phyloP scores from a whole-genome alignment of 2,888 invertebrate species.

The Philopedon plagiatum region DNA sequence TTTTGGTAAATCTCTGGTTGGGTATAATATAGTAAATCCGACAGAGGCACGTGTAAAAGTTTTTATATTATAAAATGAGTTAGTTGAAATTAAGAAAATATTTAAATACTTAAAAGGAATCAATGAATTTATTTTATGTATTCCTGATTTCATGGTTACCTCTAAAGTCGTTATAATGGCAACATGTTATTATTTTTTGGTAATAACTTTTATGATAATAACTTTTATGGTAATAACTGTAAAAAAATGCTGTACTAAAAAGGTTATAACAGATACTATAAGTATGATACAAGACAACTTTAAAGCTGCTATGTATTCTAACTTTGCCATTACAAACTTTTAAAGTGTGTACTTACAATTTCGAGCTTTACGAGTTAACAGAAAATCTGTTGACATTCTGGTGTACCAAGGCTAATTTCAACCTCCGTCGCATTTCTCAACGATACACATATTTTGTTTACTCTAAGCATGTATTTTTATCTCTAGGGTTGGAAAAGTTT shows the following conservation, averaged over 20 bases:
- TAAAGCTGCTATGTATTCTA: constrained; percentile 6
- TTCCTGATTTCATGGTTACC: no score
- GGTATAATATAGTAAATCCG: no score
- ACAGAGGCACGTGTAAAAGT: no score
- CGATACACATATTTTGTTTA: constrained; percentile 17
- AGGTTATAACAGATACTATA: not conserved
- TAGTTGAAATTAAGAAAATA: no score
- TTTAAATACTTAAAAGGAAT: no score
- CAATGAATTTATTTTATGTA: no score
- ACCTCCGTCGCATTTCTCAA: constrained; percentile 13
- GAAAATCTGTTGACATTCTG: constrained; percentile 31
- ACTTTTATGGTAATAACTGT: no score
- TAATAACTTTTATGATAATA: no score
- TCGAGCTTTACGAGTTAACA: constrained; percentile 32
- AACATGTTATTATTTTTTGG: no score
- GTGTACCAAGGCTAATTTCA: constrained; percentile 28
- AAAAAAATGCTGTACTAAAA: not conserved
- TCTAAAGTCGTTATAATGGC: no score
- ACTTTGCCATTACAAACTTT: constrained; percentile 27
- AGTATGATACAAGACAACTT: not conserved
- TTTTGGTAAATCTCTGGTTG: no score
- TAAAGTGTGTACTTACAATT: constrained; percentile 34
- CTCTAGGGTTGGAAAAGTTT: constrained; percentile 23
- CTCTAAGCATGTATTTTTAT: constrained; percentile 11
- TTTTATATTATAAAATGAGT: no score